Base-by-base conservation (phyloP, 2,888 invertebrate genomes). In the Molorchus minor region DNA sequence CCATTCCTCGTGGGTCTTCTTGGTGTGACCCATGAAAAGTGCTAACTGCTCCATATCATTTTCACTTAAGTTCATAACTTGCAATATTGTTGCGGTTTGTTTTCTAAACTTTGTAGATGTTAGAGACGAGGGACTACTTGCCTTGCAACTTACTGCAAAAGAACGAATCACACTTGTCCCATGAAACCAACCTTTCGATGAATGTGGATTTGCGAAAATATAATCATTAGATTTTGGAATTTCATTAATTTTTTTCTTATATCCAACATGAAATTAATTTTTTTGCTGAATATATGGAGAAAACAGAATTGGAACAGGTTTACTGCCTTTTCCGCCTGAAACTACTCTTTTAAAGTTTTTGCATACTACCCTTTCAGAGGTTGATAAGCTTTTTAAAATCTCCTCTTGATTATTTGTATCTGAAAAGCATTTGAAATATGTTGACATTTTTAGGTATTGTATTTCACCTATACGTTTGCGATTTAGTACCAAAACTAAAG, bases 401-500 rank as follows among this genome's bases (percentile, higher is more conserved):
- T 49, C 49, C 4, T 3, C 17, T 36, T 36, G 49, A 20, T 49
- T 35, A 10, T 36, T 49, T 29, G 19, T 15, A 20, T 16, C 5
- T 25, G 25, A 25, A 25, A 25, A 25, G 25, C 25, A 25, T 25
- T 25, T 25, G 25, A 25, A 25, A 25, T 25, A 25, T 25, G 25
- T 25, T 5, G 25, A 49, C 7, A n/a, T 41, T 35, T 56, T 43
- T 43, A 56, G 21, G 13, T 49, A 56, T 33, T 49, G 56, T 21
- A 56, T 56, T 43, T 49, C 56, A 2, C 56, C 49, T 8, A 56
- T 43, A 8, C 43, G 4, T 49, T 56, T 56, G 10, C 49, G 19
- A 17, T 56, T 56, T 35, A 56, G 8, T 49, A 49, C 35, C 33
- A 56, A 49, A 8, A 49, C 43, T 35, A 56, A 49, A 43, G 49